phyloP scores from a whole-genome alignment of 2,797 vertebrate species.

The Staurois parvus region DNA sequence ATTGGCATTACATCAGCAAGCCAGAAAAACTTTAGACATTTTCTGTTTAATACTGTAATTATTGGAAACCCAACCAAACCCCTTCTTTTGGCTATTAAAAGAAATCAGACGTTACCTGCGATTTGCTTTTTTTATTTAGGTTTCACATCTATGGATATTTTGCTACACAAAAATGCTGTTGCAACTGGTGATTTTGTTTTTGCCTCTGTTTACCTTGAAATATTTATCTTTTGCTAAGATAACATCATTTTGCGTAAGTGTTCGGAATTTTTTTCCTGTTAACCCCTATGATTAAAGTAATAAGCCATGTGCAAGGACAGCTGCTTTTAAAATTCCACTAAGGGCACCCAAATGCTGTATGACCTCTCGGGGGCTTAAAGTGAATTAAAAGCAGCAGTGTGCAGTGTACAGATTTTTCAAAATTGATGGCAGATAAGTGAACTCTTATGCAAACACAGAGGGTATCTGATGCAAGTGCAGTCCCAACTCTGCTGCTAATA shows the following conservation, averaged over 20 bases:
- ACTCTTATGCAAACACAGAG: background rate
- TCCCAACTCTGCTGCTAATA: background rate
- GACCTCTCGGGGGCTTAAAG: background rate
- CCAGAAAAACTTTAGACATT: background rate
- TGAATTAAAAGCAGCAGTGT: background rate
- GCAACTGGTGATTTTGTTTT: background rate
- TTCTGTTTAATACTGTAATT: background rate
- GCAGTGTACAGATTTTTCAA: too few relatives aligned
- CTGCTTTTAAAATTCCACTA: background rate
- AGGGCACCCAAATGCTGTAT: background rate
- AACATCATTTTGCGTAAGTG: constrained; percentile 42
- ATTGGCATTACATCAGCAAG: background rate
- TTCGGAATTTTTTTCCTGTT: constrained; percentile 28
- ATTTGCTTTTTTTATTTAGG: background rate
- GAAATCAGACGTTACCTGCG: background rate
- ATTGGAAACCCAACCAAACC: background rate
- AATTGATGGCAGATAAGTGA: too few relatives aligned
- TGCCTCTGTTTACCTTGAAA: background rate
- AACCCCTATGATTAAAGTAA: constrained; percentile 7
- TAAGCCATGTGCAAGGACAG: background rate
- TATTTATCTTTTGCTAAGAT: constrained; percentile 27
- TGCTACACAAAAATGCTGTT: background rate
- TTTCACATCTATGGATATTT: background rate
- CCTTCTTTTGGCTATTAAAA: background rate
- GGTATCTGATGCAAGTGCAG: background rate